Base-by-base conservation (phyloP, 2,888 invertebrate species). In the Lycaena phlaeas region DNA sequence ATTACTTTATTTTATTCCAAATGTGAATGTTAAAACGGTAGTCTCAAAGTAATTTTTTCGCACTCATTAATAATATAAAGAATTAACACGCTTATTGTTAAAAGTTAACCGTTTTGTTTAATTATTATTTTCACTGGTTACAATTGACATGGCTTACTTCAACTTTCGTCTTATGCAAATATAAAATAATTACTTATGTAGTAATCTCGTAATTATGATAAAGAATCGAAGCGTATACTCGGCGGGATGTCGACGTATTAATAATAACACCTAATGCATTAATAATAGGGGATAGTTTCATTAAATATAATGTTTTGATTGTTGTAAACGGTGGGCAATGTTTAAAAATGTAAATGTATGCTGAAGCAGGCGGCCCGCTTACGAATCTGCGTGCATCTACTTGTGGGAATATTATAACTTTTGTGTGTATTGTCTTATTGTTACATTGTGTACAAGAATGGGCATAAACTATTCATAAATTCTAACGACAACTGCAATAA, bases 291-390 rank as follows among this genome's bases (percentile, higher is more conserved):
- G 18, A 1, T 12, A 22, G 12, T 18, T 18, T 31, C 11, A 2
- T 11, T 7, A 12, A 12, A 12, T 4, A 12, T 9, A 11, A 55
- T 76, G 69, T 77, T 76, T 69, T 74, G 75, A 76, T 75, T 72
- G 64, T 73, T 61, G 56, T 57, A 46, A 50, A 42, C 42, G 42
- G 46, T 40, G 59, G 64, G 59, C 64, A 59, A 53, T 58, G 51
- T 43, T n/a, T n/a, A 46, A 51, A 34, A 46, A 42, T 45, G 49
- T 53, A 68, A 70, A 73, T 70, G 52, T 68, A 72, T 71, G 66
- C 61, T 60, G 61, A 63, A 57, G 48, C 56, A 57, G 56, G 39
- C 44, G 42, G 48, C 54, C 39, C 37, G 27, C 27, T 14, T 31
- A 26, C 31, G 25, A 26, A 56, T 60, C 58, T 55, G 59, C 60